Base-by-base conservation (phyloP, 2,888 invertebrate genomes). In the Xylocampa areola region DNA sequence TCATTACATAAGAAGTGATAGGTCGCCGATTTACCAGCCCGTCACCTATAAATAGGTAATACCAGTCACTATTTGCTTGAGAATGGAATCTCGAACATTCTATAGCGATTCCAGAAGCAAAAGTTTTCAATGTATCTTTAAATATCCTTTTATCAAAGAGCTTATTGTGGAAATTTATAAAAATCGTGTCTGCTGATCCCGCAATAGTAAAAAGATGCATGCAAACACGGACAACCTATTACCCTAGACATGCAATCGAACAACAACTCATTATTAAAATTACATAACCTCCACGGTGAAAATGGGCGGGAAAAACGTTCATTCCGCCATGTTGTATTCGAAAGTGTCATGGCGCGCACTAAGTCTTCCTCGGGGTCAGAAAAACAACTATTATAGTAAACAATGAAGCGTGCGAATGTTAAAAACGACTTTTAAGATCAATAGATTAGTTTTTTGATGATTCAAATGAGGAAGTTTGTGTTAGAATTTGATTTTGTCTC, bases 291-390 rank as follows among this genome's bases (percentile, higher is more conserved):
- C 63, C 61, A 73, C 39, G 61, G 68, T 76, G 79, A 82, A 85
- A 85, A 86, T 83, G 60, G 76, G 75, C 81, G 81, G 78, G 79
- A 85, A 87, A 86, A 84, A 80, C 55, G 55, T 53, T 65, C n/a
- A n/a, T n/a, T 68, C 50, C 75, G 69, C 68, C 73, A 80, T 80
- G 69, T 79, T 68, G 68, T 61, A 77, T 82, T 86, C 80, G 87
- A 90, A 89, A 90, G 89, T 82, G 82, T 72, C 68, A 81, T 80
- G 82, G 76, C 81, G 78, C 44, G 64, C 67, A 19, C 40, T 43
- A 37, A 48, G 55, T 63, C 80, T 81, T 83, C 81, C 82, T 80
- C 67, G 60, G 36, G 59, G 37, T 75, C 66, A 67, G 58, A 73
- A 75, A 76, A 78, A 76, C 76, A 44, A 45, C 53, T 50, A 67